A percentile compares a stretch with the other conserved stretches of the same genome.
phyloP scores from a whole-genome alignment of 92 coral and sea anemone genomes.

The Porites cylindrica region DNA sequence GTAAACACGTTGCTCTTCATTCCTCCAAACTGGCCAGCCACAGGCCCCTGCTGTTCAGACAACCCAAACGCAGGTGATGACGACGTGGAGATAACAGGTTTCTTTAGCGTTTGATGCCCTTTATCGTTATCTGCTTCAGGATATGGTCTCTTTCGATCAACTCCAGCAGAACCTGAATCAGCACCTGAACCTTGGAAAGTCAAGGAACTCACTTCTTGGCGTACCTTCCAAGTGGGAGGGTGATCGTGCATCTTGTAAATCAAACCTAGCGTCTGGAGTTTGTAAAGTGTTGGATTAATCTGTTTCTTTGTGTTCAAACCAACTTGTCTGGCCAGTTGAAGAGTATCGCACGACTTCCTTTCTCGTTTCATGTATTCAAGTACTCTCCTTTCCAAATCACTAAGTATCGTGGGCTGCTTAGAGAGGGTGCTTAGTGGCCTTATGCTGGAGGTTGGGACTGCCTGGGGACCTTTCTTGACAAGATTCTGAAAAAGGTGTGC shows the following conservation, averaged over 20 bases:
- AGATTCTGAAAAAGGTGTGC: constrained; percentile 65
- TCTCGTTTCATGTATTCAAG: constrained; percentile 77
- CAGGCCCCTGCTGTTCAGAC: not conserved
- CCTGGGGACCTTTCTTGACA: constrained; percentile 70
- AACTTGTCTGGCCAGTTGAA: constrained; percentile 67
- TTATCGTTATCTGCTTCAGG: constrained; percentile 14
- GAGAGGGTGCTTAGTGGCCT: constrained; percentile 6
- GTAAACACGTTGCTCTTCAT: constrained; percentile 12
- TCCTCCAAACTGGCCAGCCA: not conserved
- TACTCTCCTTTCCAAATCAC: constrained; percentile 55
- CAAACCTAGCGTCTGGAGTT: constrained; percentile 76
- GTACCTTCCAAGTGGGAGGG: constrained; percentile 92
- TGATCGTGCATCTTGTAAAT: constrained; percentile 87
- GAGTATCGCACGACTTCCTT: constrained; percentile 73
- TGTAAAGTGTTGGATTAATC: constrained; percentile 84
- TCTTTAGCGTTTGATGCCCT: not conserved
- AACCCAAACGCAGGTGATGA: not conserved
- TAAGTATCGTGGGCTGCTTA: constrained; percentile 40
- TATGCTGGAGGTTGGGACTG: constrained; percentile 45
- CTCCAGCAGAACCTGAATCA: not conserved
- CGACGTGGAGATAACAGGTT: not conserved
- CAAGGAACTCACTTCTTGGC: constrained; percentile 38
- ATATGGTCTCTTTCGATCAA: constrained; percentile 12
- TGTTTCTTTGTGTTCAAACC: constrained; percentile 85
- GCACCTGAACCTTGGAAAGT: constrained; percentile 33